Evolutionary conservation across 1,140 invertebrate species (phyloP), one percentile per base, ranked within the genome.

Genomic region (Parasteatoda tepidariorum): DNA sequence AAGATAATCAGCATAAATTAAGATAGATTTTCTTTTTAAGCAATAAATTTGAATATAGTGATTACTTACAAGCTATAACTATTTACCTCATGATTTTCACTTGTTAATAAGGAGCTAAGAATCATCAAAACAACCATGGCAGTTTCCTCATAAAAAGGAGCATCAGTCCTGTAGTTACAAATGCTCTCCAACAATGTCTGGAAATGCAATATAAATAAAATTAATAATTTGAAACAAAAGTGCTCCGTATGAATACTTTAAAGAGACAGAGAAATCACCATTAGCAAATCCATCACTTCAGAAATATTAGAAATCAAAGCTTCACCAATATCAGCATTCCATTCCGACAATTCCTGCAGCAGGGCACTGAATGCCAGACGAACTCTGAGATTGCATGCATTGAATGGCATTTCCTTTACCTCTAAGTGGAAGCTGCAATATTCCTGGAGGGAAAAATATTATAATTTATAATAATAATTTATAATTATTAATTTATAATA

Each of bases 241-340:
- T 48, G 1, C 18, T 48, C 18, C 4, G 18, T 48, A 13, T 48
- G 1, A 48, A 48, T 13, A 48, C 4, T 18, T 48, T 48, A 4
- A 18, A 13, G 38, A n/a, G 9, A 48, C 26, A 22, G 26, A n/a
- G 54, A 3, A 24, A 48, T 70, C 57, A 82, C 78, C 54, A 70
- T 31, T 13, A 82, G 34, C 13, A 71, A 57, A 22, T 82, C 78
- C 57, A 82, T 70, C 7, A 71, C 78, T 82, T 71, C 78, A 41
- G 78, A 62, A 24, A 71, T 62, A 62, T 82, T 82, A 41, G 78
- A 82, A 33, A 82, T 61, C 24, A 82, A 61, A 70, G 78, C 78
- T 71, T 82, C 78, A 3, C 67, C 61, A 31, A 82, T 61, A 31
- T 82, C 78, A 28, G 34, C 67, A 31, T 82, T 54, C 78, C 78